These are phyloP conservation scores for Herminia tarsipennalis DNA, from an alignment of 2,888 invertebrate species.

Conservation along the genomic window DNA sequence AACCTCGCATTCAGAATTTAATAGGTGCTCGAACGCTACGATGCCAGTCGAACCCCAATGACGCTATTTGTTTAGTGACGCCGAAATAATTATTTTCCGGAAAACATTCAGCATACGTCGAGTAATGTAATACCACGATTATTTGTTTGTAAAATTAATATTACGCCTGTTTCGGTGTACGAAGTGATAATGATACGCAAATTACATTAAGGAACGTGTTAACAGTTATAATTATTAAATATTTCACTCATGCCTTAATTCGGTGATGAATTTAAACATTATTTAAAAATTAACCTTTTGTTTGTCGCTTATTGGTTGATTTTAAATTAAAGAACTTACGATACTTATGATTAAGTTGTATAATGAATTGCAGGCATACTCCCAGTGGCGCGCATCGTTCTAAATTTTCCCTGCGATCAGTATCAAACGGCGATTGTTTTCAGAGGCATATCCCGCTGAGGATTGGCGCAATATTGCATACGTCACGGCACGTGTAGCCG, in stretches of 20 bases:
- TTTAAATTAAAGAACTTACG: too few species aligned
- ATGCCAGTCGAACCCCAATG: conserved; percentile 68
- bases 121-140: conserved; percentile 34
- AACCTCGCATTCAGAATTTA: conserved; percentile 83
- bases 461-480: conserved; percentile 63
- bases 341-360: too few species aligned
- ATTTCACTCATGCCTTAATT: conserved; percentile 18
- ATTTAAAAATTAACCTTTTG: too few species aligned
- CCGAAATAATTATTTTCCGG: conserved; percentile 74
- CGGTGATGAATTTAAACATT: too few species aligned
- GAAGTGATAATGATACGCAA: conserved; percentile 29
- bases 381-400: too few species aligned
- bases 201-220: conserved; percentile 26
- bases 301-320: too few species aligned
- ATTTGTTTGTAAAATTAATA: conserved; percentile 37
- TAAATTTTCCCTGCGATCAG: conserved; percentile 25
- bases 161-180: conserved; percentile 31
- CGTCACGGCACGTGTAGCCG: conserved; percentile 72
- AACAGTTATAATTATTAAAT: conserved; percentile 25
- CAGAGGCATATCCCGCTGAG: conserved; percentile 54
- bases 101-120: conserved; percentile 57
- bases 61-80: conserved; percentile 76
- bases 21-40: conserved; percentile 74
- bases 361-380: too few species aligned
- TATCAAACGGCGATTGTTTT: conserved; percentile 65